Evolutionary conservation across 2,888 invertebrate genomes (phyloP).

Genomic region (Cheilosia vulpina): DNA sequence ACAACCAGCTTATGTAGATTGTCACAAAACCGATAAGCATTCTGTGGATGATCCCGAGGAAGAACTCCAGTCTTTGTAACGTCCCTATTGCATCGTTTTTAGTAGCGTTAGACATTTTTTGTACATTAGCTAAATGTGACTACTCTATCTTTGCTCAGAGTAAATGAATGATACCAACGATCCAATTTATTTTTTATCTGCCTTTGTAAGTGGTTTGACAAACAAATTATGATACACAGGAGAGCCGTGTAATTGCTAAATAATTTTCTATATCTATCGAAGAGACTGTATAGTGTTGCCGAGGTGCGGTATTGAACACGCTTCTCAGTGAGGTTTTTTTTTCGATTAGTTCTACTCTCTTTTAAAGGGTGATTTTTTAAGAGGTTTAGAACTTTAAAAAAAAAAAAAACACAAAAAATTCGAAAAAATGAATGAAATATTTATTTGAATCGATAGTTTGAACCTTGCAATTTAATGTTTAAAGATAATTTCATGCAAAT

Average conservation of each 20-base stretch:
- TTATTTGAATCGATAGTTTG: too few relatives aligned
- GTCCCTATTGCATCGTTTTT: not conserved
- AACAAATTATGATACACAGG: conserved; percentile 14
- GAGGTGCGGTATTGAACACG: not conserved
- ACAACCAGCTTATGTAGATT: conserved; percentile 76
- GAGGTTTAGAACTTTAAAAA: too few relatives aligned
- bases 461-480: too few relatives aligned
- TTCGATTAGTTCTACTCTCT: too few relatives aligned
- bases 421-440: too few relatives aligned
- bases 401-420: too few relatives aligned
- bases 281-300: conserved; percentile 7
- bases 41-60: conserved; percentile 76
- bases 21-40: conserved; percentile 77
- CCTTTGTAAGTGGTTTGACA: not conserved
- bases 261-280: not conserved
- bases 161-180: not conserved
- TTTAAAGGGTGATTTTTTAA: too few relatives aligned
- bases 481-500: too few relatives aligned
- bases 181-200: conserved; percentile 22
- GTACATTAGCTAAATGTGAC: not conserved
- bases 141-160: not conserved
- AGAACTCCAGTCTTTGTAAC: conserved; percentile 75
- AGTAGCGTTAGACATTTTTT: not conserved
- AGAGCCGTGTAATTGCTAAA: not conserved
- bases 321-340: too few relatives aligned